Evolutionary conservation across 35 echinoderm and acorn worm species (phyloP).

Genomic region (Apostichopus japonicus): DNA sequence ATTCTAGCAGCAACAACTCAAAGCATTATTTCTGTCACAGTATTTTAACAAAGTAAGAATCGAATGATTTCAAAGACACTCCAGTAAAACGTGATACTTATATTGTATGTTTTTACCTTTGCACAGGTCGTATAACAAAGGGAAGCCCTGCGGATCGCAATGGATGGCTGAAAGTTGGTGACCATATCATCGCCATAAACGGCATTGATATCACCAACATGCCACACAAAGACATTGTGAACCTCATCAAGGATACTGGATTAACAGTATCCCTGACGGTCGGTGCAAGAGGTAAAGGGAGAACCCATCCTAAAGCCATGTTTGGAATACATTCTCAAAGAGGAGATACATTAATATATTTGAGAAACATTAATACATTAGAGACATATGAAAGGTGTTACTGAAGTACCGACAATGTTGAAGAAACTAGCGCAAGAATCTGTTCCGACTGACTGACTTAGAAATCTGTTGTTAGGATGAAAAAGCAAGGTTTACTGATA

Average conservation of each 20-base stretch:
- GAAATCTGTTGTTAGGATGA: too few species aligned
- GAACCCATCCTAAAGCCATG: neutral
- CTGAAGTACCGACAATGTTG: too few species aligned
- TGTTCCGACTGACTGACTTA: too few species aligned
- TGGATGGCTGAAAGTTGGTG: conserved; percentile 81
- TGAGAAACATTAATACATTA: too few species aligned
- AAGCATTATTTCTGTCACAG: too few species aligned
- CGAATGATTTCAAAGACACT: conserved; percentile 44
- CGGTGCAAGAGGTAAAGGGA: conserved; percentile 78
- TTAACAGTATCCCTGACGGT: conserved; percentile 83
- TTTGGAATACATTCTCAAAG: too few species aligned
- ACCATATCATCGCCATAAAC: conserved; percentile 92
- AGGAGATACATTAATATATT: too few species aligned
- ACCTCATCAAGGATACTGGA: conserved; percentile 97
- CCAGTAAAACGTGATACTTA: neutral
- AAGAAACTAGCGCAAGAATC: too few species aligned
- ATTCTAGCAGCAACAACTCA: too few species aligned
- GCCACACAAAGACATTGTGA: conserved; percentile 98
- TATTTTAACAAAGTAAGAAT: conserved; percentile 8
- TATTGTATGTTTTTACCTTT: neutral
- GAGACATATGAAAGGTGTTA: too few species aligned
- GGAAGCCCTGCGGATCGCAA: conserved; percentile 92
- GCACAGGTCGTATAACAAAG: conserved; percentile 88
- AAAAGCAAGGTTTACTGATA: too few species aligned
- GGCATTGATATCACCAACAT: conserved; percentile 79